phyloP scores from a whole-genome alignment of 2,888 invertebrate species.

The Aethes cnicana region DNA sequence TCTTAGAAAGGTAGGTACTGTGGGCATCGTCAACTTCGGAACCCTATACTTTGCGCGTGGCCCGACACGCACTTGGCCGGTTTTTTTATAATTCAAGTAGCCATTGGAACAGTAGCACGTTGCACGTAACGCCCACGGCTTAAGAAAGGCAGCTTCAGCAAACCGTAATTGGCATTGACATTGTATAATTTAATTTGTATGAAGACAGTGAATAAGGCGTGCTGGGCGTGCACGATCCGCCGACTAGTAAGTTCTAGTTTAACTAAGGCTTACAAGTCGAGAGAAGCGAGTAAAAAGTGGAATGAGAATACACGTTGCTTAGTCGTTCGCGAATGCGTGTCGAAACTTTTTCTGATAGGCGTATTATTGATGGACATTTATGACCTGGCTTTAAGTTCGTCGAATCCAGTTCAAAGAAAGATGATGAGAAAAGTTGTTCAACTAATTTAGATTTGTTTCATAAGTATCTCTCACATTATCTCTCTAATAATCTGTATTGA shows the following conservation, averaged over 20 bases:
- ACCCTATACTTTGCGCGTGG: too few relatives aligned
- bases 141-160: slow-evolving; percentile 20
- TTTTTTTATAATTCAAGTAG: neutral
- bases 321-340: slow-evolving; percentile 2
- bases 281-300: slow-evolving; percentile 10
- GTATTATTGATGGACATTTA: neutral
- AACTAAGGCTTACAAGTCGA: slow-evolving; percentile 3
- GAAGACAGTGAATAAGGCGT: slow-evolving; percentile 8
- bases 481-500: too few relatives aligned
- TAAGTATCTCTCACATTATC: too few relatives aligned
- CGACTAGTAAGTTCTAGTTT: slow-evolving; percentile 17
- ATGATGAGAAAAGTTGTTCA: too few relatives aligned
- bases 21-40: too few relatives aligned
- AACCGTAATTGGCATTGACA: slow-evolving; percentile 30
- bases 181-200: slow-evolving; percentile 31
- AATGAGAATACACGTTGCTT: neutral
- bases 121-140: slow-evolving; percentile 11
- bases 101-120: neutral
- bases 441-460: too few relatives aligned
- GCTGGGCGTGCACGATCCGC: slow-evolving; percentile 21
- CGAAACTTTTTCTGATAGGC: neutral
- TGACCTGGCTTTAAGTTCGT: neutral
- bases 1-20: too few relatives aligned
- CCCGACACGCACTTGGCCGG: too few relatives aligned
- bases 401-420: neutral